Base-by-base conservation (phyloP, 1,140 invertebrate species). In the Drosophila ambigua region DNA sequence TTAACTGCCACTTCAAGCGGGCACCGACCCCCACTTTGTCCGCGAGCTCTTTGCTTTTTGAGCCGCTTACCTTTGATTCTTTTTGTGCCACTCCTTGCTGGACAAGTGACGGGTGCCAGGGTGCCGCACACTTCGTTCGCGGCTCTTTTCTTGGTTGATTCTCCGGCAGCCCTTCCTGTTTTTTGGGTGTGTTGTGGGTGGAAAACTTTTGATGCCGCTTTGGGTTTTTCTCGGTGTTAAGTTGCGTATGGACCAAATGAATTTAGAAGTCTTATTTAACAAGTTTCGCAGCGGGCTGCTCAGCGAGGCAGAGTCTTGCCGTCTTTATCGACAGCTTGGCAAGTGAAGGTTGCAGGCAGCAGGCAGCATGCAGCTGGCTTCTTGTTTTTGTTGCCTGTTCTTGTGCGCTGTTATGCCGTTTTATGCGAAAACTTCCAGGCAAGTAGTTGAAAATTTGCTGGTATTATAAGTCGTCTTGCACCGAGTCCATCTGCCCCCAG, bases 241-340 rank as follows among this genome's bases (percentile, higher is more conserved):
- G 78, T 82, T 88, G 75, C 66, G 71, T 87, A 79, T 64, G 66
- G 51, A 67, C 69, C 81, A 82, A 88, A 87, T 87, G 82, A 87
- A 87, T 87, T 87, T 87, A 82, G 78, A 87, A 87, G 83, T 87
- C 82, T 88, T 87, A 87, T 88, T 87, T 87, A 87, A 88, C 82
- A 87, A 87, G 83, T 82, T 84, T 81, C 51, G 35, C 15, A 53
- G 13, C 49, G 53, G 49, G 23, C 8, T 9, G 2, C 8, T 0
- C 31, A 3, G 31, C 0, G 3, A 49, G 28, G 41, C 55, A 54
- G 54, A 44, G 39, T 44, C 41, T 69, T 73, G 63, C 43, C 41
- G 43, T 63, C 62, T 65, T 71, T 79, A 75, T 87, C 69, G 82
- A 77, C 80, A 82, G 81, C 78, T 72, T 50, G 59, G 51, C 76